These are phyloP conservation scores for Umimayanthus chanpuru DNA, from an alignment of 92 coral and sea anemone genomes.

Conservation along the genomic window DNA sequence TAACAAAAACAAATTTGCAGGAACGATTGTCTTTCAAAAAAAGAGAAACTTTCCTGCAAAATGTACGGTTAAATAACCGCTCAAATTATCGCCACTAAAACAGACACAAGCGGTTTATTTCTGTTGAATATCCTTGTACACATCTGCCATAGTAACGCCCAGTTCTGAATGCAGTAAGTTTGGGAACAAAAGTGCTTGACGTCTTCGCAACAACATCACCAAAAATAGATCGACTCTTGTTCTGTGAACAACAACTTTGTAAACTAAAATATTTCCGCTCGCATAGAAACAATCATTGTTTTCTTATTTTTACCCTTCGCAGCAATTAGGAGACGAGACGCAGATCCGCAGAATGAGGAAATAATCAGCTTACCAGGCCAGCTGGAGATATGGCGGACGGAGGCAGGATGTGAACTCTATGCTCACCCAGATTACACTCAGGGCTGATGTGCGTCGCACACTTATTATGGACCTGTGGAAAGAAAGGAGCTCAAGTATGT, in stretches of 20 bases:
- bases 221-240: background rate
- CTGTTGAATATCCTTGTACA: too few species aligned
- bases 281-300: background rate
- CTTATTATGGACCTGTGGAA: slow-evolving; percentile 84
- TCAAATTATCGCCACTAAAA: too few species aligned
- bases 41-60: too few species aligned
- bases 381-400: slow-evolving; percentile 96
- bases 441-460: slow-evolving; percentile 92
- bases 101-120: too few species aligned
- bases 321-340: background rate
- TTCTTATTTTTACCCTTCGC: background rate
- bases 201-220: background rate
- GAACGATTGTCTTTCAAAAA: too few species aligned
- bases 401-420: slow-evolving; percentile 93
- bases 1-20: too few species aligned
- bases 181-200: background rate
- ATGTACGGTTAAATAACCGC: too few species aligned
- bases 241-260: background rate
- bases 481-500: background rate
- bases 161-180: too few species aligned
- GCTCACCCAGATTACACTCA: slow-evolving; percentile 95
- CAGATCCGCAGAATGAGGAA: background rate
- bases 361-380: slow-evolving; percentile 77
- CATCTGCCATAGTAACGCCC: background rate
- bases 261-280: background rate